A percentile compares a stretch with the other conserved stretches of the same genome.
Conservation (phyloP, 2,113 vertebrate genomes). For the Psammodynastes pulverulentus region DNA sequence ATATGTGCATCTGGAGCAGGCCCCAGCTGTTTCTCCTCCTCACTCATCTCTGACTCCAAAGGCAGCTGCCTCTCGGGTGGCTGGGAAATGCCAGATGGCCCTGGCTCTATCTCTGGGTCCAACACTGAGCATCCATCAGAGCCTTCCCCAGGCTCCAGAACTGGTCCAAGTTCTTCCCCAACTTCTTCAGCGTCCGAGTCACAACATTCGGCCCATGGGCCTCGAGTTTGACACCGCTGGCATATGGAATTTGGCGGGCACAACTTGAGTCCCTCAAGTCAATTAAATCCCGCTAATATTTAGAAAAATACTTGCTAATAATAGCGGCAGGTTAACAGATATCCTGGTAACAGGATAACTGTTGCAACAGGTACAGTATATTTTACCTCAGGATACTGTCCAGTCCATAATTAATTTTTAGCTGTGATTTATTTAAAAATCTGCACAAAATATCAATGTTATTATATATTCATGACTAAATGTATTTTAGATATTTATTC, state of each 20-base stretch:
- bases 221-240: too few relatives aligned
- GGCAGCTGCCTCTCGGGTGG: too few relatives aligned
- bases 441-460: not conserved
- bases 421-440: not conserved
- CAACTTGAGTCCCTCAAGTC: not conserved
- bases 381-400: not conserved
- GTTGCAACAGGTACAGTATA: not conserved
- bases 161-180: too few relatives aligned
- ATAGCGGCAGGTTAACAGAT: not conserved
- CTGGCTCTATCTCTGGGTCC: too few relatives aligned
- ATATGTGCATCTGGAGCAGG: too few relatives aligned
- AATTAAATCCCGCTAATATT: not conserved
- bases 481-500: not conserved
- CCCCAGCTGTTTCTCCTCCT: too few relatives aligned
- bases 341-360: not conserved
- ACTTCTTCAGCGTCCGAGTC: too few relatives aligned
- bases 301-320: not conserved
- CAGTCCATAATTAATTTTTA: not conserved
- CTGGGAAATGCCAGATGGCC: too few relatives aligned
- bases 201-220: too few relatives aligned
- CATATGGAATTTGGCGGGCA: not conserved
- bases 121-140: too few relatives aligned
- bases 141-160: too few relatives aligned
- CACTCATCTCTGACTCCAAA: too few relatives aligned
- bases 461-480: not conserved